phyloP scores from a whole-genome alignment of 1,140 invertebrate genomes.

The Drosophila quadrilineata region DNA sequence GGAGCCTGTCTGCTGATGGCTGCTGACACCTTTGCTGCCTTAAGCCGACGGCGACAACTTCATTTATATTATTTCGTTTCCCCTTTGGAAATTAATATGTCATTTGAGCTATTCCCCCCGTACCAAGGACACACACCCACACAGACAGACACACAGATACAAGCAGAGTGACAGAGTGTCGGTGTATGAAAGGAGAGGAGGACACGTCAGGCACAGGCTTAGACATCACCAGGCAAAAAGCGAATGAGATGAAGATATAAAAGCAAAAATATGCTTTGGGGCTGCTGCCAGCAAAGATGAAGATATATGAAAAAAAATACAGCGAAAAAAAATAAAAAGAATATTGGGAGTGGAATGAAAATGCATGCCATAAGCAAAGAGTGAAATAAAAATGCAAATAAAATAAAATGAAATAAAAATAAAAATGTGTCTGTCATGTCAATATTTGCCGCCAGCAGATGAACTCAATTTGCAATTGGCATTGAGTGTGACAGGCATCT shows the following conservation, averaged over 20 bases:
- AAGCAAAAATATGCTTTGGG: conserved; percentile 51
- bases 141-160: conserved; percentile 6
- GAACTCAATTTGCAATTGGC: conserved; percentile 80
- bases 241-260: conserved; percentile 29
- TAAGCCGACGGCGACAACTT: conserved; percentile 62
- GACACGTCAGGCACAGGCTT: conserved; percentile 5
- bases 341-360: conserved; percentile 4
- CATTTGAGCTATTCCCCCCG: conserved; percentile 68
- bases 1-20: not conserved
- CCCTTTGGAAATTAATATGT: conserved; percentile 79
- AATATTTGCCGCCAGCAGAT: conserved; percentile 79
- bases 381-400: conserved; percentile 79
- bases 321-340: conserved; percentile 31
- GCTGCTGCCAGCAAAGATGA: conserved; percentile 36
- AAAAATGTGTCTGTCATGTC: conserved; percentile 79
- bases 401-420: no score
- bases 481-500: conserved; percentile 61
- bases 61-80: conserved; percentile 78
- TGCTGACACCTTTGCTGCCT: conserved; percentile 45
- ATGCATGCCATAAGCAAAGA: conserved; percentile 34
- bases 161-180: not conserved
- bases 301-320: conserved; percentile 41
- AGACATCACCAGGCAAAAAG: conserved; percentile 1
- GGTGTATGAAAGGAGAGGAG: no score
- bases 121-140: conserved; percentile 19